These are phyloP conservation scores for Cephus nigrinus DNA, from an alignment of 2,888 invertebrate species.

Conservation along the genomic window DNA sequence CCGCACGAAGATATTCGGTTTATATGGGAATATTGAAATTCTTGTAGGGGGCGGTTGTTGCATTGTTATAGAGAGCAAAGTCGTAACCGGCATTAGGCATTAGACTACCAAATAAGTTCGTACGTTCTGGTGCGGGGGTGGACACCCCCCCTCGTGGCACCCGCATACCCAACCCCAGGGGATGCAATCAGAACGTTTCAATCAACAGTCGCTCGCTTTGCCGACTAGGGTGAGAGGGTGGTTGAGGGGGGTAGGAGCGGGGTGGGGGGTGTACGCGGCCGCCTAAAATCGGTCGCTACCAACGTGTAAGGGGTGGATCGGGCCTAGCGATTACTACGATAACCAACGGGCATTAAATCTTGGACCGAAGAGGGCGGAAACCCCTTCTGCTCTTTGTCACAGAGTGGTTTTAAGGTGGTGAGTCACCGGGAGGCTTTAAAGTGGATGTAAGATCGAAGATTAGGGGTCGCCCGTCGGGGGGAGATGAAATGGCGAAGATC, in stretches of 20 bases:
- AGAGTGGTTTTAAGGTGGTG: constrained; percentile 50
- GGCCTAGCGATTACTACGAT: constrained; percentile 58
- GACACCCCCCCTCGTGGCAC: constrained; percentile 36
- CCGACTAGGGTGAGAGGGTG: constrained; percentile 27
- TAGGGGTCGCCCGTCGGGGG: neutral
- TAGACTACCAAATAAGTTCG: constrained; percentile 66
- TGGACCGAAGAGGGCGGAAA: constrained; percentile 55
- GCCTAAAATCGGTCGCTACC: constrained; percentile 28
- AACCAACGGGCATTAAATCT: constrained; percentile 63
- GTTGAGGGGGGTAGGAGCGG: neutral
- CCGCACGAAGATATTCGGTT: neutral
- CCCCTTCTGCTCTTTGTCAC: constrained; percentile 44
- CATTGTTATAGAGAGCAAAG: neutral
- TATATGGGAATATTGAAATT: neutral
- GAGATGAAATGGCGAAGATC: neutral
- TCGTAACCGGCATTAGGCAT: constrained; percentile 52
- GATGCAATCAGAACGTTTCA: constrained; percentile 67
- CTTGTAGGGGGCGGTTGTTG: neutral
- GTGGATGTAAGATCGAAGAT: constrained; percentile 23
- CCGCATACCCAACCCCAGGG: constrained; percentile 60
- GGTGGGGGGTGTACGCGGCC: constrained; percentile 21
- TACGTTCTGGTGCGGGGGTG: constrained; percentile 40
- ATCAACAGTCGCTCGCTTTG: constrained; percentile 58
- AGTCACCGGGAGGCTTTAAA: constrained; percentile 52
- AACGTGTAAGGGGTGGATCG: constrained; percentile 35